phyloP scores from a whole-genome alignment of 2,113 vertebrate genomes.

The Bos indicus region DNA sequence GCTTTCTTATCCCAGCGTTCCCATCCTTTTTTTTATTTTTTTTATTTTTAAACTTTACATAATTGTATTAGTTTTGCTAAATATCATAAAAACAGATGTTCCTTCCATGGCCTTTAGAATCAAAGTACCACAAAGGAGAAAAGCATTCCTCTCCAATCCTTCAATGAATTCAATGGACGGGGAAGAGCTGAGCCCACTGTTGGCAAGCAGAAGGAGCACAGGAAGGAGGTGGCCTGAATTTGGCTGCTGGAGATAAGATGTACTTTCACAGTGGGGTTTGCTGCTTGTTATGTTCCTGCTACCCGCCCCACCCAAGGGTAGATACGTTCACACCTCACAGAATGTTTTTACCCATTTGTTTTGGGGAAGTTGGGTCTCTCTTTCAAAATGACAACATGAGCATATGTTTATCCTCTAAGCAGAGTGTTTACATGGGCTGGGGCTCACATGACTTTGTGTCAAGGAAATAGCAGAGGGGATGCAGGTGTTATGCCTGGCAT shows the following conservation, averaged over 20 bases:
- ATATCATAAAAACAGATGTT: not conserved
- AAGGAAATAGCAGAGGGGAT: not conserved
- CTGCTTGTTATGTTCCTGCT: not conserved
- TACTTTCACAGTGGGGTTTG: not conserved
- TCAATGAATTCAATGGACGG: not conserved
- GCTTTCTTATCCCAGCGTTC: not conserved
- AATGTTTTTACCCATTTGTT: slow-evolving; percentile 41
- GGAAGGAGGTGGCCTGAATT: not conserved
- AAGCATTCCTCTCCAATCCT: not conserved
- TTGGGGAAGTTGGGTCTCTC: slow-evolving; percentile 40
- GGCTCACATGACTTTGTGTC: not conserved
- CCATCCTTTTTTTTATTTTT: not conserved
- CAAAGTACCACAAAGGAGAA: not conserved
- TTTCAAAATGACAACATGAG: slow-evolving; percentile 59
- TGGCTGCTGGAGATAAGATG: not conserved
- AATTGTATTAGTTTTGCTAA: no score
- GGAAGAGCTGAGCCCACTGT: not conserved
- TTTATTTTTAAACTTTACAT: no score
- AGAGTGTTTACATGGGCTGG: not conserved
- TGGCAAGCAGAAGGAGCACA: not conserved
- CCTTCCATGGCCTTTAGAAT: not conserved
- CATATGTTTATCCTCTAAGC: not conserved
- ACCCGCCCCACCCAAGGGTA: not conserved
- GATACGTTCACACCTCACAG: not conserved
- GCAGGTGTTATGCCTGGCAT: not conserved